A percentile compares a stretch with the other conserved stretches of the same genome.
Evolutionary conservation across 2,113 vertebrate species (phyloP).

Genomic region (Nicator chloris): DNA sequence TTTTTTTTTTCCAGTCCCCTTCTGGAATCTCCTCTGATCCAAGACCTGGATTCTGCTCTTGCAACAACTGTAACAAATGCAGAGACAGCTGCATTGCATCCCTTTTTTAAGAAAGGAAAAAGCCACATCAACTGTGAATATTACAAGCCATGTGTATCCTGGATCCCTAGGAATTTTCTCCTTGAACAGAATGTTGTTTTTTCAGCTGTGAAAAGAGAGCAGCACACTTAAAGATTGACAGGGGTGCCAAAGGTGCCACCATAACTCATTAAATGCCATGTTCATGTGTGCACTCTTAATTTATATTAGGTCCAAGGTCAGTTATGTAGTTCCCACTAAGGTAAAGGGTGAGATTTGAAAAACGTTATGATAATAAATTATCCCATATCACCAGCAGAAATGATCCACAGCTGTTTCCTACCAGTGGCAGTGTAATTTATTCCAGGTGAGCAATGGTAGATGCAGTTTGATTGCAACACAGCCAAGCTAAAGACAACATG

Average conservation of each 20-base stretch:
- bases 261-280: too few relatives aligned
- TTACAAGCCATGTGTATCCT: background rate
- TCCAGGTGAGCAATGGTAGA: background rate
- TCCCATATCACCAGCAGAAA: background rate
- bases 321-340: background rate
- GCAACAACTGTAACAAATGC: background rate
- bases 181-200: background rate
- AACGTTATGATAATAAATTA: background rate
- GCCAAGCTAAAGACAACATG: background rate
- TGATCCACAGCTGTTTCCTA: background rate
- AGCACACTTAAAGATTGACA: background rate
- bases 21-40: background rate
- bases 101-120: background rate
- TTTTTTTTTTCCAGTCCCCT: background rate
- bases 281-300: too few relatives aligned
- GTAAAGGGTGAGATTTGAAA: background rate
- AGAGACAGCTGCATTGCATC: background rate
- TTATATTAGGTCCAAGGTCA: background rate
- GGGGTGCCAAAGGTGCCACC: too few relatives aligned
- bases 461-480: background rate
- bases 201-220: background rate
- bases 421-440: background rate
- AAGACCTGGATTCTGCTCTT: background rate
- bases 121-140: background rate
- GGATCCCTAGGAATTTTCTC: background rate